phyloP scores from a whole-genome alignment of 2,797 vertebrate genomes.

The Enteromius afrohamiltoni region DNA sequence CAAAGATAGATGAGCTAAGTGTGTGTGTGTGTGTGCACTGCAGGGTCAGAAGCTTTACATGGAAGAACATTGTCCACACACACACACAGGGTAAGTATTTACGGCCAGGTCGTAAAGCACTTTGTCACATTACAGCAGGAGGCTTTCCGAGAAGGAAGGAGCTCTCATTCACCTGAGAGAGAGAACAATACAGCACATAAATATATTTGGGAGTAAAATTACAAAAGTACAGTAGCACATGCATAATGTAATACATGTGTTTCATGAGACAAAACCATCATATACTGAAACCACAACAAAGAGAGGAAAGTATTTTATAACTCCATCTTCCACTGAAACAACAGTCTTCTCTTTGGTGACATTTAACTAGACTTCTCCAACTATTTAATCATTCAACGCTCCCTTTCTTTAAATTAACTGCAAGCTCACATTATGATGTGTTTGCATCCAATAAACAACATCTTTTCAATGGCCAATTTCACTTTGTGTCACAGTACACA shows the following conservation, averaged over 20 bases:
- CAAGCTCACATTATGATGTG: not conserved
- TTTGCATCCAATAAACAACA: not conserved
- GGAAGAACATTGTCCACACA: slow-evolving; percentile 53
- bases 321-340: not conserved
- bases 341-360: not conserved
- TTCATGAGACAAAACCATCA: not conserved
- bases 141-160: slow-evolving; percentile 55
- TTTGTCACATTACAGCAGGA: slow-evolving; percentile 63
- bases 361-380: not conserved
- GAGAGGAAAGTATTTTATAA: not conserved
- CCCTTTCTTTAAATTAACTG: not conserved
- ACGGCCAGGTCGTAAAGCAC: slow-evolving; percentile 58
- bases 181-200: slow-evolving; percentile 17
- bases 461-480: not conserved
- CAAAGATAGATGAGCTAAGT: slow-evolving; percentile 27
- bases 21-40: slow-evolving; percentile 29
- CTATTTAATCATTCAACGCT: not conserved
- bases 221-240: slow-evolving; percentile 8
- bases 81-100: slow-evolving; percentile 55
- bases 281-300: not conserved
- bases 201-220: slow-evolving; percentile 22
- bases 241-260: not conserved
- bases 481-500: not conserved
- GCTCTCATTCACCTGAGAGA: slow-evolving; percentile 50
- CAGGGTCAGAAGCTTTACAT: slow-evolving; percentile 53